phyloP scores from a whole-genome alignment of 2,888 invertebrate genomes.

The Eupithecia subumbrata region DNA sequence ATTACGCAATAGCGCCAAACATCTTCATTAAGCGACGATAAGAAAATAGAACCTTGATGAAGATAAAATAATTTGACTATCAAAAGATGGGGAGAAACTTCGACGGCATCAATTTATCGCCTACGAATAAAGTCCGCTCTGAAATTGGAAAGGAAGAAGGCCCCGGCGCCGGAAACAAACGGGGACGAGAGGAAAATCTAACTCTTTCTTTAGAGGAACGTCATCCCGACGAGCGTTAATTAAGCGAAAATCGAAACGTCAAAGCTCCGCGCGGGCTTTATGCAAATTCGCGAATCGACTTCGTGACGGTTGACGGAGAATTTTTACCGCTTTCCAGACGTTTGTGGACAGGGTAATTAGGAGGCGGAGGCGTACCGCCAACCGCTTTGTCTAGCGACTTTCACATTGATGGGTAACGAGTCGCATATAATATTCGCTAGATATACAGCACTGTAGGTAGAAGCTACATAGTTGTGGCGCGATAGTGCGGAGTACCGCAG shows the following conservation, averaged over 20 bases:
- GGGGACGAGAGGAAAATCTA: conserved; percentile 66
- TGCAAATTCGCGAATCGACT: conserved; percentile 81
- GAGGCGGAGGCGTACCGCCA: conserved; percentile 54
- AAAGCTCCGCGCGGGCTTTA: conserved; percentile 76
- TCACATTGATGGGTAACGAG: conserved; percentile 32
- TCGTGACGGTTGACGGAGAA: conserved; percentile 66
- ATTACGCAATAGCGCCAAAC: conserved; percentile 45
- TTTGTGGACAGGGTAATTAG: conserved; percentile 77
- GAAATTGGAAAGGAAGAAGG: conserved; percentile 67
- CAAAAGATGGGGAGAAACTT: conserved; percentile 71
- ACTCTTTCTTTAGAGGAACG: conserved; percentile 69
- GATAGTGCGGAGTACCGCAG: conserved; percentile 32
- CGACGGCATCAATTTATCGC: conserved; percentile 73
- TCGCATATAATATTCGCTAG: conserved; percentile 26
- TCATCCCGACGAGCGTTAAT: conserved; percentile 74
- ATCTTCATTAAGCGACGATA: conserved; percentile 65
- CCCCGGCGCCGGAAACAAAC: conserved; percentile 63
- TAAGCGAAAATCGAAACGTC: conserved; percentile 83
- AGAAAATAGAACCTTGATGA: conserved; percentile 65
- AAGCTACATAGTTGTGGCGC: conserved; percentile 22
- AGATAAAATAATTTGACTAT: conserved; percentile 77
- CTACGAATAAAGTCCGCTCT: conserved; percentile 66
- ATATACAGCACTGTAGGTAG: background rate
- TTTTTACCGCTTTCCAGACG: conserved; percentile 69
- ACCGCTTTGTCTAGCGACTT: conserved; percentile 36